These are phyloP conservation scores for Ivindomyrus marchei DNA, from an alignment of 2,113 vertebrate species.

Conservation along the genomic window DNA sequence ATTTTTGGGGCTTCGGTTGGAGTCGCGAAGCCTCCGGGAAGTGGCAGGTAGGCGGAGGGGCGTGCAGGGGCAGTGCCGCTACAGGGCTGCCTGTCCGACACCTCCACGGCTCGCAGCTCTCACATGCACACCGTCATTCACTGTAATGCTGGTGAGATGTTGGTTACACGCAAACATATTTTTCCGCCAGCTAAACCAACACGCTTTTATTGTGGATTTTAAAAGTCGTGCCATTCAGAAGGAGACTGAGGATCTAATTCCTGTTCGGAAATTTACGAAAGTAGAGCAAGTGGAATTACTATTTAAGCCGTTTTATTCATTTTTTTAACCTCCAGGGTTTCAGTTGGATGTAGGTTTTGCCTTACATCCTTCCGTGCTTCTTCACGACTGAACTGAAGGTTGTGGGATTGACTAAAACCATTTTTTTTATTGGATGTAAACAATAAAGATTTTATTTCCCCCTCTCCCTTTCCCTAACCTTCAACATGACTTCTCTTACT, in stretches of 20 bases:
- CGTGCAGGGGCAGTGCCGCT: background rate
- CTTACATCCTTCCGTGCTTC: constrained; percentile 20
- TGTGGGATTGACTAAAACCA: constrained; percentile 39
- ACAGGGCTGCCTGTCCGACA: constrained; percentile 13
- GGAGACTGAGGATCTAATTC: constrained; percentile 8
- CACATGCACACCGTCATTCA: constrained; percentile 18
- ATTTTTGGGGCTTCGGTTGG: constrained; percentile 24
- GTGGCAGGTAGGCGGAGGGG: constrained; percentile 22
- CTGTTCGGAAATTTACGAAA: constrained; percentile 9
- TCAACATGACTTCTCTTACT: constrained; percentile 90
- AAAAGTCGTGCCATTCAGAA: background rate
- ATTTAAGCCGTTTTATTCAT: background rate
- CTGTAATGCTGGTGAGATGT: constrained; percentile 23
- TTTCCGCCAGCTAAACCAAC: constrained; percentile 13
- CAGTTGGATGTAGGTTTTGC: constrained; percentile 17
- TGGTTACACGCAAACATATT: background rate
- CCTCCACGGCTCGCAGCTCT: constrained; percentile 14
- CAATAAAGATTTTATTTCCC: constrained; percentile 38
- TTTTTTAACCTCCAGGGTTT: background rate
- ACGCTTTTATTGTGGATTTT: constrained; percentile 14
- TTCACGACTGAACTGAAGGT: constrained; percentile 56
- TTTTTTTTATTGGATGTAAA: constrained; percentile 50
- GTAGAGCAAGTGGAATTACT: constrained; percentile 28
- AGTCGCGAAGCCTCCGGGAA: constrained; percentile 34
- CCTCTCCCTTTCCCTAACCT: constrained; percentile 40